Evolutionary conservation across 2,113 vertebrate species (phyloP).

Genomic region (Hiodon alosoides): DNA sequence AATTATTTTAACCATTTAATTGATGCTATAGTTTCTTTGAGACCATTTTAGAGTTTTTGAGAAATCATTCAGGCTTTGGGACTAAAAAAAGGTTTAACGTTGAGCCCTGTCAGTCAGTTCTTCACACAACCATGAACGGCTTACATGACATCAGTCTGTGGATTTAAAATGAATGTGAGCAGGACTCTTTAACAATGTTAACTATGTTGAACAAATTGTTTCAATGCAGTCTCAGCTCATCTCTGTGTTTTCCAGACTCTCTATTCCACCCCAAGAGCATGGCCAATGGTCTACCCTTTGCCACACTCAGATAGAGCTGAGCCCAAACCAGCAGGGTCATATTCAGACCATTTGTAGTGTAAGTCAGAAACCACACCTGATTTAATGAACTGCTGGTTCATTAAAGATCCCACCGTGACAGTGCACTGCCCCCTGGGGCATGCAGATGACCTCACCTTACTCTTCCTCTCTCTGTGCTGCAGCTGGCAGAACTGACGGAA

Average conservation of each 20-base stretch:
- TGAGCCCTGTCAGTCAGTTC: no score
- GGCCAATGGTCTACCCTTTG: not conserved
- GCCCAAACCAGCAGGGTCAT: not conserved
- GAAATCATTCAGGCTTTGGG: no score
- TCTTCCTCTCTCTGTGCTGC: conserved; percentile 11
- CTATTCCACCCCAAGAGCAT: not conserved
- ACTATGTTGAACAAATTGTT: not conserved
- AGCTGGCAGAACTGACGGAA: conserved; percentile 40
- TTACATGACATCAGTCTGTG: no score
- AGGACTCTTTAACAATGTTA: not conserved
- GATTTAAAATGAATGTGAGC: no score
- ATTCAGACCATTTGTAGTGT: not conserved
- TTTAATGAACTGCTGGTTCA: no score
- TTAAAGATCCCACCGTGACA: not conserved
- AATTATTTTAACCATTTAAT: no score
- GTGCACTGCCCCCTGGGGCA: no score
- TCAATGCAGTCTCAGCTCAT: not conserved
- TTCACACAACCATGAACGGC: no score
- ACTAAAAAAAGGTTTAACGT: no score
- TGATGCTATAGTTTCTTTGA: no score
- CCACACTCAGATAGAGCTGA: not conserved
- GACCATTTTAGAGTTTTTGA: no score
- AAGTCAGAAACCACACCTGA: not conserved
- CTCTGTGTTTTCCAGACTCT: not conserved
- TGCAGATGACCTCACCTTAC: not conserved